Conservation (phyloP, 1,140 invertebrate genomes). For the Polypedilum vanderplanki region DNA sequence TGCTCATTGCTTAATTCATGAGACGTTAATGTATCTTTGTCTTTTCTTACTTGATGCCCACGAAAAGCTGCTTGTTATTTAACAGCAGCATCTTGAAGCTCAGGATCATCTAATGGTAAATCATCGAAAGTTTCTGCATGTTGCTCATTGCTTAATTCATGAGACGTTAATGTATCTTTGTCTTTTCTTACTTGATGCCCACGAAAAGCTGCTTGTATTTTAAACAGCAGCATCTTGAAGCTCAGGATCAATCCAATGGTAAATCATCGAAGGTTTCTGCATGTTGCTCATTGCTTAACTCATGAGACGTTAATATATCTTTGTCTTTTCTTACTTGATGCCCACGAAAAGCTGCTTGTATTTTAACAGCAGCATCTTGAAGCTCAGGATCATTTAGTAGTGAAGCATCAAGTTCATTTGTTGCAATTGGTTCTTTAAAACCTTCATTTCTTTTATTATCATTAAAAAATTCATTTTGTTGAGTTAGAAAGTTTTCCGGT, state of each 20-base stretch:
- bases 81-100: slow-evolving; percentile 53
- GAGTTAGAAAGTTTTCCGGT: neutral
- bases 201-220: slow-evolving; percentile 7
- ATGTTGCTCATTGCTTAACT: neutral
- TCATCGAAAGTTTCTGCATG: neutral
- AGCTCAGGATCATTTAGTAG: neutral
- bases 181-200: slow-evolving; percentile 3
- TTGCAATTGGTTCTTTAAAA: too few species aligned
- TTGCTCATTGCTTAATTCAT: neutral
- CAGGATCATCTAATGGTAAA: neutral
- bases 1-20: neutral
- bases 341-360: slow-evolving; percentile 86
- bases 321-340: slow-evolving; percentile 77
- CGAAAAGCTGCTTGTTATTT: slow-evolving; percentile 91
- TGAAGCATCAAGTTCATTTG: neutral
- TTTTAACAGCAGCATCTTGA: slow-evolving; percentile 68
- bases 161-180: too few species aligned
- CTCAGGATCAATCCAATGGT: neutral
- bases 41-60: slow-evolving; percentile 81
- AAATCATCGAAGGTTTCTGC: neutral
- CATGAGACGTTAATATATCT: too few species aligned
- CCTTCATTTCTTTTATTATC: too few species aligned
- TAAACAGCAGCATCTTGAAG: neutral
- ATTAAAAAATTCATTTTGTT: too few species aligned
- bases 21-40: slow-evolving; percentile 36